phyloP scores from a whole-genome alignment of 2,888 invertebrate genomes.

The Pocota personata region DNA sequence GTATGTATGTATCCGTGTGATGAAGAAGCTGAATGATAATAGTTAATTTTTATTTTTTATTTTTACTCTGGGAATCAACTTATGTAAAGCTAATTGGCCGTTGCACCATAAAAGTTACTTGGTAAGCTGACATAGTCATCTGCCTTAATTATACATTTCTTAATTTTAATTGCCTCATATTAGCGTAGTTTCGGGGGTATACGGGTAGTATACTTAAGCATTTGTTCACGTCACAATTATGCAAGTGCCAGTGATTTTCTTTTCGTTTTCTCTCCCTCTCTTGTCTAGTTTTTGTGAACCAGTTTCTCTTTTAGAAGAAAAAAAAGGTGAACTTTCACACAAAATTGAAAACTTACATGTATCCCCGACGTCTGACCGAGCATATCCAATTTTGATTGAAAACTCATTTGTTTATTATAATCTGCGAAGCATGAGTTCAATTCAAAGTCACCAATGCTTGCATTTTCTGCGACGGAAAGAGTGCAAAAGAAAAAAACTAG shows the following conservation, averaged over 20 bases:
- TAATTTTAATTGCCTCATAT: slow-evolving; percentile 29
- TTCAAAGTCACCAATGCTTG: neutral
- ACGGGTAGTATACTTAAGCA: slow-evolving; percentile 2
- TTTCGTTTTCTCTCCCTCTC: neutral
- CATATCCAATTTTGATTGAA: slow-evolving; percentile 26
- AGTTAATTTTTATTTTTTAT: neutral
- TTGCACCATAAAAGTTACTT: slow-evolving; percentile 33
- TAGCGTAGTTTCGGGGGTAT: neutral
- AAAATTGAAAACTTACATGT: slow-evolving; percentile 37
- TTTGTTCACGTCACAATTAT: slow-evolving; percentile 31
- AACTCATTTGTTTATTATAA: slow-evolving; percentile 18
- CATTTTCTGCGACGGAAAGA: neutral
- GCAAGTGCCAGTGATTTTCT: slow-evolving; percentile 15
- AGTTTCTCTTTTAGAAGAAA: slow-evolving; percentile 45
- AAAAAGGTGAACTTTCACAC: slow-evolving; percentile 47
- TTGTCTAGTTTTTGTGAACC: slow-evolving; percentile 12
- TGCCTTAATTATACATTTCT: slow-evolving; percentile 32
- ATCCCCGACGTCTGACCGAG: neutral
- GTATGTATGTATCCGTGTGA: neutral
- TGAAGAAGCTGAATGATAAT: neutral
- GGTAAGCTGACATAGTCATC: neutral
- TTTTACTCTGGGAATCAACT: slow-evolving; percentile 4
- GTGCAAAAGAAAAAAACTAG: slow-evolving; percentile 4
- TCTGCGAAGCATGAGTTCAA: slow-evolving; percentile 13
- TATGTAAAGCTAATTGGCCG: slow-evolving; percentile 28